Conservation (phyloP, 2,888 invertebrate genomes). For the Epistrophe eligans region DNA sequence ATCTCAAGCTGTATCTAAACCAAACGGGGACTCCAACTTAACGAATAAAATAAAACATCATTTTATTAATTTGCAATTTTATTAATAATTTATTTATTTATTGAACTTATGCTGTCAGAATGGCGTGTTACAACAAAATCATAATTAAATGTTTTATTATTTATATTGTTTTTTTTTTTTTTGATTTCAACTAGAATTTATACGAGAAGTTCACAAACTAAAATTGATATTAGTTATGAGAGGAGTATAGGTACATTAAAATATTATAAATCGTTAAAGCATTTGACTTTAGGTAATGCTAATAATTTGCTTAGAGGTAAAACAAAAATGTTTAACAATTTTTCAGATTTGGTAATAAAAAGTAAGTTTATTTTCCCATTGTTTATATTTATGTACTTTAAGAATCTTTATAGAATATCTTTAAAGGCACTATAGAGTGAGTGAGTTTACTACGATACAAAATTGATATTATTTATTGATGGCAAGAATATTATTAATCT, state of each 20-base stretch:
- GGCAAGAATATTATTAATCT: conserved; percentile 65
- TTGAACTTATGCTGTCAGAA: conserved; percentile 71
- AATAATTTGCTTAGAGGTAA: neutral
- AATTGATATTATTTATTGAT: conserved; percentile 42
- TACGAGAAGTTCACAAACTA: conserved; percentile 65
- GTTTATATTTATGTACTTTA: conserved; percentile 17
- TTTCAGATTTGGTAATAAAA: neutral
- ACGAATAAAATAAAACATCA: conserved; percentile 2
- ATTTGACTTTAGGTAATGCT: neutral
- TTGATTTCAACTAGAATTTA: conserved; percentile 59
- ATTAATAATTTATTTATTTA: conserved; percentile 64
- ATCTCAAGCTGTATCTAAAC: neutral
- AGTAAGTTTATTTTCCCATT: neutral
- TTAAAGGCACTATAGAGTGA: conserved; percentile 72
- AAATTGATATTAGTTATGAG: conserved; percentile 38
- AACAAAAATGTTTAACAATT: neutral
- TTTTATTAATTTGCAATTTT: conserved; percentile 47
- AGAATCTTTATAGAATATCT: conserved; percentile 64
- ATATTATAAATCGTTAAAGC: conserved; percentile 18
- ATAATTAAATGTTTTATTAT: conserved; percentile 21
- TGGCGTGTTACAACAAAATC: conserved; percentile 75
- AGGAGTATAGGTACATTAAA: conserved; percentile 24
- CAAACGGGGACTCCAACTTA: neutral
- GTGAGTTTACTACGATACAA: conserved; percentile 47
- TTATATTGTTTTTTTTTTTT: neutral